Evolutionary conservation across 2,888 invertebrate genomes (phyloP).

Genomic region (Brachypterus glaber): DNA sequence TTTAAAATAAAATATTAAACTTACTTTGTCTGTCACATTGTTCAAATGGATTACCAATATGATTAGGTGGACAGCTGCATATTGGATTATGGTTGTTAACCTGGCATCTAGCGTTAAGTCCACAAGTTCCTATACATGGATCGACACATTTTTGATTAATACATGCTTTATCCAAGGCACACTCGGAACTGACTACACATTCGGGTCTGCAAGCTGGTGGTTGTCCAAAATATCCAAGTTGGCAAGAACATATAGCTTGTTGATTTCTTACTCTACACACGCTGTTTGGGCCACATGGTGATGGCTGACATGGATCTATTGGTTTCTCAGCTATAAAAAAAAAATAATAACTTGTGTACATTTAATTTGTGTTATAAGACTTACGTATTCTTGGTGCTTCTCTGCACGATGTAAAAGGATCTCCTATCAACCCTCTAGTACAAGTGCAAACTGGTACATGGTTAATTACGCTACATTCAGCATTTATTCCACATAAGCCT

Average conservation of each 20-base stretch:
- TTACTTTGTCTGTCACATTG: constrained; percentile 44
- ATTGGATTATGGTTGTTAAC: constrained; percentile 54
- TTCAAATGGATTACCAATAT: constrained; percentile 51
- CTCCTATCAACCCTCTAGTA: constrained; percentile 63
- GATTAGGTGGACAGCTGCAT: constrained; percentile 51
- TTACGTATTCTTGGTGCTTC: constrained; percentile 48
- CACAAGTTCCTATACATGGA: constrained; percentile 54
- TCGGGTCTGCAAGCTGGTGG: constrained; percentile 53
- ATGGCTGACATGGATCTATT: constrained; percentile 49
- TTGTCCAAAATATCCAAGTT: constrained; percentile 48
- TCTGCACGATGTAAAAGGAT: constrained; percentile 74
- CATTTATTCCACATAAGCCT: constrained; percentile 73
- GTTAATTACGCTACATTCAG: constrained; percentile 72
- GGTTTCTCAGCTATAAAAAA: constrained; percentile 31
- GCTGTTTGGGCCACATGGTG: constrained; percentile 53
- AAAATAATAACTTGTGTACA: neutral
- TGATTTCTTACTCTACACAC: constrained; percentile 47
- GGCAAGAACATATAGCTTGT: constrained; percentile 53
- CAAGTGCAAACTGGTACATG: constrained; percentile 79
- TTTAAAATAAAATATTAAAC: constrained; percentile 10
- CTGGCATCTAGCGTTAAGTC: constrained; percentile 48
- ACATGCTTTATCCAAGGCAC: constrained; percentile 50
- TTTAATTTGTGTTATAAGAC: constrained; percentile 33
- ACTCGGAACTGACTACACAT: constrained; percentile 52
- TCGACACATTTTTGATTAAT: constrained; percentile 54